Conservation (phyloP, 1,140 invertebrate species). For the Drosophila rufa region DNA sequence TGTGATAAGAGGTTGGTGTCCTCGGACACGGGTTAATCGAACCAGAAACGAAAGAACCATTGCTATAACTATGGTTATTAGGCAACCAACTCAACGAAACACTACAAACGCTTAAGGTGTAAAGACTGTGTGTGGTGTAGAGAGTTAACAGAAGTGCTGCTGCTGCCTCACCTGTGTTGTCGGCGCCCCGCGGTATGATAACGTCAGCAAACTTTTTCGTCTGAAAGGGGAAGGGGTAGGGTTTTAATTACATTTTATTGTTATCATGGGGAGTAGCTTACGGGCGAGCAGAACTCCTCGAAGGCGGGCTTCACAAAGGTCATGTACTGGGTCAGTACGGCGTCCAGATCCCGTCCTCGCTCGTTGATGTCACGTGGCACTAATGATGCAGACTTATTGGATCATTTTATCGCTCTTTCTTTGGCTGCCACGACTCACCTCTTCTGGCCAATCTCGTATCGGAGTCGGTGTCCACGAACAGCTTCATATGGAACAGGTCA, state of each 20-base stretch:
- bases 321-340: slow-evolving; percentile 98
- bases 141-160: slow-evolving; percentile 34
- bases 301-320: slow-evolving; percentile 99
- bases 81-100: slow-evolving; percentile 55
- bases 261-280: slow-evolving; percentile 86
- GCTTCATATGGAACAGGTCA: slow-evolving; percentile 98
- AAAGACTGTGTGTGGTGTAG: slow-evolving; percentile 31
- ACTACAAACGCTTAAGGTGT: slow-evolving; percentile 49
- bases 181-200: slow-evolving; percentile 98
- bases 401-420: not conserved
- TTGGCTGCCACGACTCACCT: slow-evolving; percentile 87
- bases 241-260: not conserved
- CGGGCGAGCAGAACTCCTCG: slow-evolving; percentile 99
- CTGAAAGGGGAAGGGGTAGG: slow-evolving; percentile 85
- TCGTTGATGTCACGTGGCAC: slow-evolving; percentile 98
- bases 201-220: slow-evolving; percentile 99
- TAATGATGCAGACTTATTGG: slow-evolving; percentile 79
- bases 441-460: slow-evolving; percentile 97
- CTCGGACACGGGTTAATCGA: slow-evolving; percentile 42
- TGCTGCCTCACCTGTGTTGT: slow-evolving; percentile 93
- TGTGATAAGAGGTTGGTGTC: slow-evolving; percentile 34
- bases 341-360: slow-evolving; percentile 95
- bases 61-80: slow-evolving; percentile 42
- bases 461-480: slow-evolving; percentile 99
- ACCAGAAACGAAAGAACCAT: slow-evolving; percentile 52